Percentiles rank a stretch among this genome's conserved stretches.
Conservation (phyloP, 2,113 vertebrate genomes). For the Cinclus cinclus region DNA sequence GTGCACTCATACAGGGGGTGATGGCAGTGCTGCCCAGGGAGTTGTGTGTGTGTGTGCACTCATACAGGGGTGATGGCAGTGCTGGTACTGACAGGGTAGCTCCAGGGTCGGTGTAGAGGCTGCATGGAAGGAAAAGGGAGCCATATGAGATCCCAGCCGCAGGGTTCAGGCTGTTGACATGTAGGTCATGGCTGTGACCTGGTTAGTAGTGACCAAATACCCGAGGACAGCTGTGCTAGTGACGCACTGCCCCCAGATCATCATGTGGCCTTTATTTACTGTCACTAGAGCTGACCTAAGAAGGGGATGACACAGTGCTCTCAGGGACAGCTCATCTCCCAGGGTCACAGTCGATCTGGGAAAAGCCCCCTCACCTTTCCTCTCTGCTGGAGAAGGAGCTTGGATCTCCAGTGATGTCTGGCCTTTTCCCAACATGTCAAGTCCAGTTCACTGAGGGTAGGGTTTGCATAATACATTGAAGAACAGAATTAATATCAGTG, state of each 20-base stretch:
- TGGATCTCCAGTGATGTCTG: neutral
- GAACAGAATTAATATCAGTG: neutral
- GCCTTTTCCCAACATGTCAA: rapidly evolving
- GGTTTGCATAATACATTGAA: neutral
- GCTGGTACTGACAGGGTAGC: rapidly evolving
- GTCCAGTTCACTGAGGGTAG: neutral
- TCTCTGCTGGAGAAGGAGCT: too few species aligned
- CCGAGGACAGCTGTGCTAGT: neutral
- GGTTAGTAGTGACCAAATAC: neutral
- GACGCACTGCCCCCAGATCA: neutral
- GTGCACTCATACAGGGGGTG: too few species aligned
- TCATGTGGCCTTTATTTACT: neutral
- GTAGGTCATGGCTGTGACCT: neutral
- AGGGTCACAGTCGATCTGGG: neutral
- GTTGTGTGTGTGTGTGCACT: rapidly evolving
- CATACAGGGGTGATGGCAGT: rapidly evolving
- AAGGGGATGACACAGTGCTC: neutral
- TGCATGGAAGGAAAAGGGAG: neutral
- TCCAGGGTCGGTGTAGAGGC: rapidly evolving
- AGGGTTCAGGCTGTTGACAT: neutral
- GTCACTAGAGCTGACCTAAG: neutral
- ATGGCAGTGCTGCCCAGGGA: too few species aligned
- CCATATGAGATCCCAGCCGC: neutral
- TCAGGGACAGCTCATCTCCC: neutral
- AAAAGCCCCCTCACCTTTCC: neutral